Percentiles rank a stretch among this genome's conserved stretches.
Evolutionary conservation across 2,888 invertebrate species (phyloP).

Genomic region (Danaus chrysippus): DNA sequence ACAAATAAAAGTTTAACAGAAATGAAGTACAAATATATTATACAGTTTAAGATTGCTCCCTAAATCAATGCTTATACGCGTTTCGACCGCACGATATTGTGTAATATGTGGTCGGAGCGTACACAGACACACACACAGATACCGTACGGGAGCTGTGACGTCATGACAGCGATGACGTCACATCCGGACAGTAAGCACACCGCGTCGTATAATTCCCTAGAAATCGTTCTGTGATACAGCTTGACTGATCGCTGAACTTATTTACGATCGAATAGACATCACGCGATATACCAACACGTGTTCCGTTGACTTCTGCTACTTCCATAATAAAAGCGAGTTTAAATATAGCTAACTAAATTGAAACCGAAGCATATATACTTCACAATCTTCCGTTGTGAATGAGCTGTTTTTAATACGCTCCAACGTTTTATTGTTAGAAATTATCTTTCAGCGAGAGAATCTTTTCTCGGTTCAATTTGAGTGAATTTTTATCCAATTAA

Average conservation of each 20-base stretch:
- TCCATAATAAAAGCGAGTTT: too few species aligned
- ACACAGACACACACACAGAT: background rate
- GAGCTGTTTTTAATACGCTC: background rate
- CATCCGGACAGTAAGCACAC: constrained; percentile 41
- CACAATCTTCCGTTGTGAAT: background rate
- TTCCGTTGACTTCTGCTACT: too few species aligned
- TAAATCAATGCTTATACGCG: background rate
- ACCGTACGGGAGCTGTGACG: constrained; percentile 13
- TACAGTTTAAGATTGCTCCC: background rate
- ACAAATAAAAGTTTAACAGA: too few species aligned
- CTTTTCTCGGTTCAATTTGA: background rate
- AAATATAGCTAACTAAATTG: background rate
- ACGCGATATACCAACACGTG: background rate
- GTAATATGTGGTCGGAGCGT: background rate
- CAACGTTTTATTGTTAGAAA: background rate
- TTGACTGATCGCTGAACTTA: constrained; percentile 19
- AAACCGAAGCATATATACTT: background rate
- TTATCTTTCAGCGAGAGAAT: background rate
- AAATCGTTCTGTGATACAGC: constrained; percentile 18
- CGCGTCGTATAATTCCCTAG: constrained; percentile 37
- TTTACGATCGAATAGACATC: constrained; percentile 11
- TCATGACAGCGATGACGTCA: constrained; percentile 49
- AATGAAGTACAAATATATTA: too few species aligned
- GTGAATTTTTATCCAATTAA: constrained; percentile 19
- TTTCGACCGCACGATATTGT: background rate